These are phyloP conservation scores for Lagodon rhomboides DNA, from an alignment of 2,797 vertebrate genomes.

Conservation along the genomic window DNA sequence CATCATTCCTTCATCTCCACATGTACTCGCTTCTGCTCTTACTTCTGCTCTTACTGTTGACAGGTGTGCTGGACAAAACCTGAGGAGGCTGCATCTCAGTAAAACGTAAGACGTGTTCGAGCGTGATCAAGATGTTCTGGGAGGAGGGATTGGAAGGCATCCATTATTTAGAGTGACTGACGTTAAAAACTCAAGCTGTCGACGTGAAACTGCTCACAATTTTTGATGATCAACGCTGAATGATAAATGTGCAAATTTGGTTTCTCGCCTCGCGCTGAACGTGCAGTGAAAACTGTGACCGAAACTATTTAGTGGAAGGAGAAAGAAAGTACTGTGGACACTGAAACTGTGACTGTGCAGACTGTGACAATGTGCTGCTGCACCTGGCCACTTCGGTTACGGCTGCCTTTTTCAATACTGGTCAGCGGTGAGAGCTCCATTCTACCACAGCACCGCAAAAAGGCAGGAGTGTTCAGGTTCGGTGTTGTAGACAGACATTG, in stretches of 20 bases:
- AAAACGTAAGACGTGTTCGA: neutral
- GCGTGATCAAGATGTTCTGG: neutral
- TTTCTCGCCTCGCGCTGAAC: neutral
- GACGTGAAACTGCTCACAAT: neutral
- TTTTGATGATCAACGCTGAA: neutral
- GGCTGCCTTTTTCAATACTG: neutral
- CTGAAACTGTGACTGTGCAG: neutral
- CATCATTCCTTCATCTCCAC: conserved; percentile 4
- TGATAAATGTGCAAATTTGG: neutral
- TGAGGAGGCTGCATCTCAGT: neutral
- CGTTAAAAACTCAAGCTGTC: conserved; percentile 13
- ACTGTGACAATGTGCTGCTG: neutral
- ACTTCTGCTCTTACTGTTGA: conserved; percentile 5
- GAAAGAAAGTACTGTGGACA: neutral
- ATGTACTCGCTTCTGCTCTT: neutral
- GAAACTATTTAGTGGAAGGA: conserved; percentile 4
- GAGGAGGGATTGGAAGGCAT: neutral
- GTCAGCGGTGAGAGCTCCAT: neutral
- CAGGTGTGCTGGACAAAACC: conserved; percentile 8
- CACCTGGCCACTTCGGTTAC: too few species aligned
- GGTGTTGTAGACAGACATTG: neutral
- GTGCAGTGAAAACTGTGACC: neutral
- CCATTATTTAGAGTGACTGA: neutral
- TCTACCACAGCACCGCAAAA: neutral
- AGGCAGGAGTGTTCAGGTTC: neutral